These are phyloP conservation scores for Zootermopsis nevadensis DNA, from an alignment of 2,888 invertebrate genomes.

Conservation along the genomic window DNA sequence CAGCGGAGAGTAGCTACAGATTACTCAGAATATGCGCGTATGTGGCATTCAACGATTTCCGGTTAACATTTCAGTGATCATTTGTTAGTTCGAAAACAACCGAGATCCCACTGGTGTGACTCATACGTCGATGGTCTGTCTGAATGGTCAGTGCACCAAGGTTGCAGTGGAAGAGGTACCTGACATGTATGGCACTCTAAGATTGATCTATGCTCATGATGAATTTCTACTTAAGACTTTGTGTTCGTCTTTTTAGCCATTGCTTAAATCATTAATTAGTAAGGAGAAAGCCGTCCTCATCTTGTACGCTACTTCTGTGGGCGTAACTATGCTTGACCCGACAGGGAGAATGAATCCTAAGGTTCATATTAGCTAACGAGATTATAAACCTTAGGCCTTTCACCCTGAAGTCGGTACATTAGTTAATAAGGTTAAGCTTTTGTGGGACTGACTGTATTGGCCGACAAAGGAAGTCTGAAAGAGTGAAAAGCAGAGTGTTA, in stretches of 20 bases:
- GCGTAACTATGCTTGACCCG: background rate
- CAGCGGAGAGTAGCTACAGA: too few relatives aligned
- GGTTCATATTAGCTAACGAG: constrained; percentile 27
- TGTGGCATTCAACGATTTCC: too few relatives aligned
- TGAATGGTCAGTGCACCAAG: too few relatives aligned
- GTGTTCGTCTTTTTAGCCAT: background rate
- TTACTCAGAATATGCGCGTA: too few relatives aligned
- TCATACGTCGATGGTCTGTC: too few relatives aligned
- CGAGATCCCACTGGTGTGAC: too few relatives aligned
- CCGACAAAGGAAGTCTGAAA: background rate
- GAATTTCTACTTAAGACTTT: background rate
- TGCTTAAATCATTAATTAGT: constrained; percentile 13
- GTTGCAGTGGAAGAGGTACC: too few relatives aligned
- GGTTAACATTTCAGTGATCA: too few relatives aligned
- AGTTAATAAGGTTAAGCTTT: constrained; percentile 33
- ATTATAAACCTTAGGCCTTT: constrained; percentile 14
- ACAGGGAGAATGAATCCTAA: background rate
- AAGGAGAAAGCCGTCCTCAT: background rate
- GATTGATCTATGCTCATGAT: constrained; percentile 9
- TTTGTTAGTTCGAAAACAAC: too few relatives aligned
- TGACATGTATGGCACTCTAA: background rate
- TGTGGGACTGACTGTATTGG: background rate
- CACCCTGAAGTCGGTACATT: constrained; percentile 11
- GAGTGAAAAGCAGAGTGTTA: background rate
- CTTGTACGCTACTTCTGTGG: background rate